Evolutionary conservation across 2,797 vertebrate species (phyloP).

Genomic region (Graptemys geographica): DNA sequence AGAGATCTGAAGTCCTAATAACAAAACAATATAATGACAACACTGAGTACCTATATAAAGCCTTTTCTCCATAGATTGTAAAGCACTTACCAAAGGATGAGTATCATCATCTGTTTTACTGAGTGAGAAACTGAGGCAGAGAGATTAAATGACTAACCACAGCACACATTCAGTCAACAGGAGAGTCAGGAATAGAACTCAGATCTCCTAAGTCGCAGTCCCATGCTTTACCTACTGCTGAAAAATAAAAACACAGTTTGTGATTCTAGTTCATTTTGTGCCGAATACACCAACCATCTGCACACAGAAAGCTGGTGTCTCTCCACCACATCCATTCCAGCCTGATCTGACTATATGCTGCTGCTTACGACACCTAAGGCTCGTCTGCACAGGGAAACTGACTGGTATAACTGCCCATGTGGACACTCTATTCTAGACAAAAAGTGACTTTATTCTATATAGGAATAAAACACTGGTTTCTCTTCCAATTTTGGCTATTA

Average conservation of each 20-base stretch:
- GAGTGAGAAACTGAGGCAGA: background rate
- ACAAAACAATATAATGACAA: too few relatives aligned
- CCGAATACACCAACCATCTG: background rate
- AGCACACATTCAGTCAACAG: background rate
- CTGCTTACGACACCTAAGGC: background rate
- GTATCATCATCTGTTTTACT: background rate
- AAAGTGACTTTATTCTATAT: constrained; percentile 23
- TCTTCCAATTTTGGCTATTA: background rate
- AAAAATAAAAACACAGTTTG: background rate
- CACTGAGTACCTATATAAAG: too few relatives aligned
- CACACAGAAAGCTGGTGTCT: background rate
- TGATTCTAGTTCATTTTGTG: background rate
- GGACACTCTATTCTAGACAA: constrained; percentile 22
- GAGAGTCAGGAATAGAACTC: background rate
- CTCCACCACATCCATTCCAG: background rate
- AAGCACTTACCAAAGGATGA: background rate
- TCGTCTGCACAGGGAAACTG: background rate
- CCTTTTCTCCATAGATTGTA: background rate
- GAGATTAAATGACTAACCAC: background rate
- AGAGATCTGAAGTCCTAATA: too few relatives aligned
- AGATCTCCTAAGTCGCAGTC: background rate
- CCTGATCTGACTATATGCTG: background rate
- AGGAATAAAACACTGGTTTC: constrained; percentile 13
- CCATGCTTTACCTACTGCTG: background rate
- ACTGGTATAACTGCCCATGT: constrained; percentile 4